Conservation (phyloP, 2,797 vertebrate species). For the Cossypha niveicapilla region DNA sequence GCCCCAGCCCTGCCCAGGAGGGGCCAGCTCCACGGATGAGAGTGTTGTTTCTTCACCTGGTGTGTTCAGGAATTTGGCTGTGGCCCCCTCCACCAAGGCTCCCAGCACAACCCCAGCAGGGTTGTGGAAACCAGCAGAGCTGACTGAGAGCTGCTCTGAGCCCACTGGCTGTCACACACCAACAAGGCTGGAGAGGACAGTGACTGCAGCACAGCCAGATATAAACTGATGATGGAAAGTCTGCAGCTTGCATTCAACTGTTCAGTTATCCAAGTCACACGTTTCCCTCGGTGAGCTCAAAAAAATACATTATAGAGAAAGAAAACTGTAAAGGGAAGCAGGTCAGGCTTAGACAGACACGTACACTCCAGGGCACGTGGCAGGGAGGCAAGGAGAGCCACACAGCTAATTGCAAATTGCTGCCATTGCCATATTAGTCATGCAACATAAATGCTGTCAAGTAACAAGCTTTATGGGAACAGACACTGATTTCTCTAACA, state of each 20-base stretch:
- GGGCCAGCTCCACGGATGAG: background rate
- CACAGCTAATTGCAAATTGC: slow-evolving; percentile 18
- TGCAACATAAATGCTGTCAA: slow-evolving; percentile 44
- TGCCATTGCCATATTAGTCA: slow-evolving; percentile 23
- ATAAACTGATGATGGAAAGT: background rate
- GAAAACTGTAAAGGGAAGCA: background rate
- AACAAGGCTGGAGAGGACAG: background rate
- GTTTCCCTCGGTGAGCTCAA: background rate
- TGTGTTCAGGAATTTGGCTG: rapidly evolving
- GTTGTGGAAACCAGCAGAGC: background rate
- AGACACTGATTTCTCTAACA: background rate
- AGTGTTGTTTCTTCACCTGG: background rate
- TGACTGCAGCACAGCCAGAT: background rate
- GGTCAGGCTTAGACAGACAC: background rate
- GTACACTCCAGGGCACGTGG: background rate
- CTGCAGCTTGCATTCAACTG: background rate
- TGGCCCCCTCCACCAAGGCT: background rate
- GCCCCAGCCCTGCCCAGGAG: background rate
- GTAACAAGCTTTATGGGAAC: slow-evolving; percentile 27
- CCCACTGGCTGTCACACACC: background rate
- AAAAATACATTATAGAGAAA: background rate
- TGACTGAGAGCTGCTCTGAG: background rate
- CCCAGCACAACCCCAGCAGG: background rate
- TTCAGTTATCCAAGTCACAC: background rate
- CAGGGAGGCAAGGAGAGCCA: background rate